Conservation (phyloP, 1,140 invertebrate genomes). For the Listronotus bonariensis region DNA sequence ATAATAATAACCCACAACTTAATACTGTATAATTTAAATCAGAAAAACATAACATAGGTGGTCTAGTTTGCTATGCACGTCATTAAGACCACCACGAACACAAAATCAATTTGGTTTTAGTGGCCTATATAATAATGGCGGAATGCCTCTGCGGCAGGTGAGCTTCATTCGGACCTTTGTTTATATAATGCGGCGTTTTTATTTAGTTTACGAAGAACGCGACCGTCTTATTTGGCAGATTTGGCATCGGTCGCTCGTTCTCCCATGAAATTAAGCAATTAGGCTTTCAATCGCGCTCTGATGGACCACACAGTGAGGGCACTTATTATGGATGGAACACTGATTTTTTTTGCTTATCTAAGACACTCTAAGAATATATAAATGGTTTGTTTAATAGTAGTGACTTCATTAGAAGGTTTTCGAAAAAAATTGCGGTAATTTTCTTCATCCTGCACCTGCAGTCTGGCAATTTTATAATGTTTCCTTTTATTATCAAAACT, state of each 20-base stretch:
- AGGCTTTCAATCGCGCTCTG: slow-evolving; percentile 14
- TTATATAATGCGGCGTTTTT: no score
- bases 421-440: no score
- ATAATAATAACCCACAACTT: no score
- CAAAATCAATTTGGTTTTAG: slow-evolving; percentile 9
- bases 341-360: neutral
- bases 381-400: no score
- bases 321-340: neutral
- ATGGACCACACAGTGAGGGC: slow-evolving; percentile 11
- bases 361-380: no score
- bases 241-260: neutral
- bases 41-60: no score
- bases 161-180: neutral
- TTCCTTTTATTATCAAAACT: no score
- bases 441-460: no score
- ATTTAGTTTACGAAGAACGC: slow-evolving; percentile 5
- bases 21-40: neutral
- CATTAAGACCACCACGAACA: slow-evolving; percentile 16
- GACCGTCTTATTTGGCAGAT: slow-evolving; percentile 2
- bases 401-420: no score
- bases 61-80: slow-evolving; percentile 4
- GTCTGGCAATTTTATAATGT: no score
- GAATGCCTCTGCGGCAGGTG: slow-evolving; percentile 1
- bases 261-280: slow-evolving; percentile 27
- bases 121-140: slow-evolving; percentile 13